Evolutionary conservation across 2,797 vertebrate genomes (phyloP).

Genomic region (Cynopterus sphinx): DNA sequence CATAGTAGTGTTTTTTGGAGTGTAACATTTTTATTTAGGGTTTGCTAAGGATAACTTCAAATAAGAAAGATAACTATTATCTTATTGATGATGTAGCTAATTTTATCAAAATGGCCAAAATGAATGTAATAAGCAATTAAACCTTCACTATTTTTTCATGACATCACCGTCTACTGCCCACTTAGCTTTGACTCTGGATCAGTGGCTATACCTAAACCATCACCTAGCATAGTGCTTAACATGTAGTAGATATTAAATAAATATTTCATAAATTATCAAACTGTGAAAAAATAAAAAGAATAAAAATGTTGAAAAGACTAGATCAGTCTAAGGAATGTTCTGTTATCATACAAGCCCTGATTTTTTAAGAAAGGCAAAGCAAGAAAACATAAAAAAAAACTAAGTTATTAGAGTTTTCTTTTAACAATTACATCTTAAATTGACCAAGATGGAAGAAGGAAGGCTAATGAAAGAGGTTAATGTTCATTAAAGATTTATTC

Average conservation of each 20-base stretch:
- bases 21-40: not conserved
- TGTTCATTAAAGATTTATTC: conserved; percentile 30
- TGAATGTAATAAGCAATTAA: not conserved
- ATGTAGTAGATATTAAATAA: not conserved
- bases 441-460: not conserved
- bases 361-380: not conserved
- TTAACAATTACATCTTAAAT: not conserved
- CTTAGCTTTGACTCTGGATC: not conserved
- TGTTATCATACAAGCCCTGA: not conserved
- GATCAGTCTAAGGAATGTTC: not conserved
- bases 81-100: not conserved
- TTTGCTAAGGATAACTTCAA: not conserved
- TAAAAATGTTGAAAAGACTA: not conserved
- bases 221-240: not conserved
- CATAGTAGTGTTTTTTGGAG: not conserved
- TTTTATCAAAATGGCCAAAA: not conserved
- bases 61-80: not conserved
- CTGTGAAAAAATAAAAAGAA: not conserved
- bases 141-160: not conserved
- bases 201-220: not conserved
- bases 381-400: not conserved
- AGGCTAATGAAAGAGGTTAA: not conserved
- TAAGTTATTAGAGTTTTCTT: not conserved
- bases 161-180: not conserved
- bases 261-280: not conserved